Percentiles rank a stretch among this genome's conserved stretches.
Evolutionary conservation across 2,113 vertebrate species (phyloP).

Genomic region (Budorcas taxicolor): DNA sequence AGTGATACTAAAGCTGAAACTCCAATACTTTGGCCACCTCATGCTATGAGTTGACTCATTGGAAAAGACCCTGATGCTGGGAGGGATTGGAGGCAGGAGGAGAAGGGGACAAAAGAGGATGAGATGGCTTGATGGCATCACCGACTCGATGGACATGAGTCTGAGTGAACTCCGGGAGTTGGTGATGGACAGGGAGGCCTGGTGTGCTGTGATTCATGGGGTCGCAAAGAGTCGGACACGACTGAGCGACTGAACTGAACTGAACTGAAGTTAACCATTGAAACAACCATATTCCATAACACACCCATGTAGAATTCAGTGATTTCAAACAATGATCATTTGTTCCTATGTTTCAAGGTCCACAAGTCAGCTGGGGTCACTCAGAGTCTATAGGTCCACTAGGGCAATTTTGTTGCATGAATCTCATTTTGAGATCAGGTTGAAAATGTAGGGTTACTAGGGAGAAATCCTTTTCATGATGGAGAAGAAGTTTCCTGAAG

Average conservation of each 20-base stretch:
- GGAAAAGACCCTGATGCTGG: too few relatives aligned
- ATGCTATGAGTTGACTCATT: too few relatives aligned
- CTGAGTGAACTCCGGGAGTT: too few relatives aligned
- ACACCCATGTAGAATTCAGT: not conserved
- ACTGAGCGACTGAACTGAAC: too few relatives aligned
- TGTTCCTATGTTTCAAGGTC: not conserved
- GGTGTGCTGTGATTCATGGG: too few relatives aligned
- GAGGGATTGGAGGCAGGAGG: too few relatives aligned
- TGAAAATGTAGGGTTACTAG: not conserved
- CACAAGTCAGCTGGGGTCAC: not conserved
- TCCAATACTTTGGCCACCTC: too few relatives aligned
- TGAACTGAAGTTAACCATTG: not conserved
- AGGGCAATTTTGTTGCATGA: not conserved
- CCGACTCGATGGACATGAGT: accelerated
- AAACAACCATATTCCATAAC: not conserved
- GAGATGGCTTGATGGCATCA: too few relatives aligned
- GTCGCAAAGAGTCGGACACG: accelerated
- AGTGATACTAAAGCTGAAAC: too few relatives aligned
- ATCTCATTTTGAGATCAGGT: not conserved
- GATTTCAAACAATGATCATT: not conserved
- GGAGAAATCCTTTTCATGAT: not conserved
- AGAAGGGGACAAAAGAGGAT: too few relatives aligned
- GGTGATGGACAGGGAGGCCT: too few relatives aligned
- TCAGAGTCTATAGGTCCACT: not conserved
- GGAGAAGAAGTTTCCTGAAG: not conserved